Conservation (phyloP, 1,140 invertebrate species). For the Eupeodes corollae region DNA sequence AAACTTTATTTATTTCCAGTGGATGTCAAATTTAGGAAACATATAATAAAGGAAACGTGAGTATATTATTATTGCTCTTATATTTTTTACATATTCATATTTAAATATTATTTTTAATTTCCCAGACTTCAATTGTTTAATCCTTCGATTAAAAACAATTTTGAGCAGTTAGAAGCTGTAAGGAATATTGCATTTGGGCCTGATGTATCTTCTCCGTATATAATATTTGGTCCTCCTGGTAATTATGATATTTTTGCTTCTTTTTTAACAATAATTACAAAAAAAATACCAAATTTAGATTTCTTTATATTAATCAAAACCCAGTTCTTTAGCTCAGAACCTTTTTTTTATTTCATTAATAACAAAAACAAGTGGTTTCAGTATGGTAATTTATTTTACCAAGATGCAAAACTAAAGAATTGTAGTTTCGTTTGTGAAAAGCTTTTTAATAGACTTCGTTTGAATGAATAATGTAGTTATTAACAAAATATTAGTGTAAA, state of each 20-base stretch:
- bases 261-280: neutral
- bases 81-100: neutral
- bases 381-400: too few relatives aligned
- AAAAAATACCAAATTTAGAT: neutral
- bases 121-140: conserved; percentile 10
- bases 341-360: too few relatives aligned
- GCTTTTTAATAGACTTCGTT: too few relatives aligned
- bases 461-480: too few relatives aligned
- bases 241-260: neutral
- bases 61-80: neutral
- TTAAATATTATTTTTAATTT: neutral
- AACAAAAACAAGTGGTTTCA: too few relatives aligned
- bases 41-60: neutral
- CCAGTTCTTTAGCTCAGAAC: neutral
- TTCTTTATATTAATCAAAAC: neutral
- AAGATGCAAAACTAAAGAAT: too few relatives aligned
- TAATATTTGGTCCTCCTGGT: conserved; percentile 70
- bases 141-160: conserved; percentile 39
- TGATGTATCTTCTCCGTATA: conserved; percentile 54
- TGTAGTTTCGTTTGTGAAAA: too few relatives aligned
- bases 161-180: conserved; percentile 53
- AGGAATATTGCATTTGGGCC: conserved; percentile 46
- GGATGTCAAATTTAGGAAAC: neutral
- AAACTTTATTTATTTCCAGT: conserved; percentile 20
- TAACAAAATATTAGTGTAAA: too few relatives aligned